Percentiles rank a stretch among this genome's conserved stretches.
phyloP scores from a whole-genome alignment of 2,888 invertebrate genomes.

The Spialia ferax region DNA sequence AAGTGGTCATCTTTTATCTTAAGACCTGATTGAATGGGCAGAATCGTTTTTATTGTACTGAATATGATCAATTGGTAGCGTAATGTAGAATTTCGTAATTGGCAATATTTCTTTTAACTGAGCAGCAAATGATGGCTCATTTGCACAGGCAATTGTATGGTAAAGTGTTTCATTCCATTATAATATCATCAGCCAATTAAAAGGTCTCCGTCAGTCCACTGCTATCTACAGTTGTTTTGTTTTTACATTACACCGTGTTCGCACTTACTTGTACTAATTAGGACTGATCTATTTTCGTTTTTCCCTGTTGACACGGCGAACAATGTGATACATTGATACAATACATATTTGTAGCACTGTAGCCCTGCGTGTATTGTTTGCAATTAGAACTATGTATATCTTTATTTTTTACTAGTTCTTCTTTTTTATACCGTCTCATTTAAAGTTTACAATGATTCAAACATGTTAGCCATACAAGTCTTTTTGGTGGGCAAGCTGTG shows the following conservation, averaged over 20 bases:
- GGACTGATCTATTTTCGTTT: slow-evolving; percentile 16
- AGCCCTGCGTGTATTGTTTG: neutral
- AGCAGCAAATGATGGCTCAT: neutral
- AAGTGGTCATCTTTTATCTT: slow-evolving; percentile 37
- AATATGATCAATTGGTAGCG: slow-evolving; percentile 23
- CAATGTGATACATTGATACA: neutral
- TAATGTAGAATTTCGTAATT: neutral
- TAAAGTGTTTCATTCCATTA: neutral
- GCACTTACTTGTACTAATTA: slow-evolving; percentile 7
- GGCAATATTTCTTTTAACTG: neutral
- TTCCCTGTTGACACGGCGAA: slow-evolving; percentile 18
- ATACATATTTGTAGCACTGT: too few relatives aligned
- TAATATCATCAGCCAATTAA: neutral
- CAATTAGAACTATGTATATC: neutral
- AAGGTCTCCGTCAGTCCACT: neutral
- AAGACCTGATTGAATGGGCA: slow-evolving; percentile 2
- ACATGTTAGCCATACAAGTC: neutral
- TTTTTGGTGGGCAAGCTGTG: neutral
- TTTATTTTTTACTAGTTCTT: neutral
- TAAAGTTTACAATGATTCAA: neutral
- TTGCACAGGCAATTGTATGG: too few relatives aligned
- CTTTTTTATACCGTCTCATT: neutral
- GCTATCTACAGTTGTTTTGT: neutral
- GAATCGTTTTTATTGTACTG: slow-evolving; percentile 29
- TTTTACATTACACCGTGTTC: neutral